phyloP scores from a whole-genome alignment of 2,113 vertebrate genomes.

The Trogon melanurus region DNA sequence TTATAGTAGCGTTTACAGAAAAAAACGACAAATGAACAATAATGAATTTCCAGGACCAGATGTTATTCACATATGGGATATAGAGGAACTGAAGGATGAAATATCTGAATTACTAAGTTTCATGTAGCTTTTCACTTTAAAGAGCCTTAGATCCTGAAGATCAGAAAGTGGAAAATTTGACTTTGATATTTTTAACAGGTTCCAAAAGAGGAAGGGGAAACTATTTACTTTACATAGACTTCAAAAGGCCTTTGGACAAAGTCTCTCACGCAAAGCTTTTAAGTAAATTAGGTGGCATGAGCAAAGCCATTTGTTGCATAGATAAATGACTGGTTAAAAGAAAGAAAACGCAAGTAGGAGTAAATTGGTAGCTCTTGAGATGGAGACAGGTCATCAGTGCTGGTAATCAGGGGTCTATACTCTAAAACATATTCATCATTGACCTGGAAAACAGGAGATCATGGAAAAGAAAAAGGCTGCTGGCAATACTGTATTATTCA shows the following conservation, averaged over 20 bases:
- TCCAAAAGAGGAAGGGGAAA: background rate
- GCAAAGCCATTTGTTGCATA: background rate
- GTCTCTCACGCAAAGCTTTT: constrained; percentile 10
- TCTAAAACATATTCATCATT: background rate
- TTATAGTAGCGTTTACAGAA: background rate
- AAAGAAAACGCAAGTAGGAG: background rate
- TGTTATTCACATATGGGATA: background rate
- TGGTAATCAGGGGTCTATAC: background rate
- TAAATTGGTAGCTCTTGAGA: background rate
- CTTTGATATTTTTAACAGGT: background rate
- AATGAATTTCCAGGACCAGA: background rate
- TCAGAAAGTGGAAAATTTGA: background rate
- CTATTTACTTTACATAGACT: background rate
- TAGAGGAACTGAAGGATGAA: background rate
- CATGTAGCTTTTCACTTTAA: background rate
- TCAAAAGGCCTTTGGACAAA: background rate
- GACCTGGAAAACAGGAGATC: constrained; percentile 4
- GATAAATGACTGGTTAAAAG: background rate
- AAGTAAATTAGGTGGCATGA: constrained; percentile 19
- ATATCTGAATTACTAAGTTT: background rate
- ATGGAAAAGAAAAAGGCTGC: background rate
- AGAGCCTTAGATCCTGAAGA: background rate
- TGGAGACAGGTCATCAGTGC: background rate
- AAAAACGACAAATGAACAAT: background rate
- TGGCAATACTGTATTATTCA: background rate